Conservation (phyloP, 1,140 invertebrate species). For the Drosophila biarmipes region DNA sequence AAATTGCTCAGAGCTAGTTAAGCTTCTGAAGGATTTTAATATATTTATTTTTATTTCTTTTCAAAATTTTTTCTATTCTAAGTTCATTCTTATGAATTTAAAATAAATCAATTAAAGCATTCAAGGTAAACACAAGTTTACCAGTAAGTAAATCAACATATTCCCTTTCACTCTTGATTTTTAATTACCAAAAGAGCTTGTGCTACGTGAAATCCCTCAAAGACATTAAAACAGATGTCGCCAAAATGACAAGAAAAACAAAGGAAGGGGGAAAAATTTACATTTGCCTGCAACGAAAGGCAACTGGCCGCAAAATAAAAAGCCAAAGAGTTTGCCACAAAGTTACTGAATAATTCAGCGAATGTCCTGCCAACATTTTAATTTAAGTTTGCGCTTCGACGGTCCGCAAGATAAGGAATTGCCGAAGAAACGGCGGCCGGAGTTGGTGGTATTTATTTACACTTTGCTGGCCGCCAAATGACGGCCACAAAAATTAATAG, state of each 20-base stretch:
- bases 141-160: background rate
- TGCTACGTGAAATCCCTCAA: conserved; percentile 6
- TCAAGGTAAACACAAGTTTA: background rate
- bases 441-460: conserved; percentile 71
- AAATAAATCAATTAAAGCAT: background rate
- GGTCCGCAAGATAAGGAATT: conserved; percentile 73
- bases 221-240: conserved; percentile 40
- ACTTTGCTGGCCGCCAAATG: conserved; percentile 74
- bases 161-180: conserved; percentile 53
- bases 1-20: too few relatives aligned
- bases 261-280: conserved; percentile 17
- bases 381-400: conserved; percentile 81
- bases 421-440: conserved; percentile 8
- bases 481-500: conserved; percentile 78
- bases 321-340: conserved; percentile 36
- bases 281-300: conserved; percentile 52
- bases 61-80: background rate
- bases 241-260: background rate
- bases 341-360: conserved; percentile 79
- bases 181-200: conserved; percentile 57
- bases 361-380: conserved; percentile 81
- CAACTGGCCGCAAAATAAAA: conserved; percentile 45
- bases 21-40: too few relatives aligned
- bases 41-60: too few relatives aligned
- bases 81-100: background rate